Evolutionary conservation across 2,113 vertebrate species (phyloP).

Genomic region (Oncorhynchus keta): DNA sequence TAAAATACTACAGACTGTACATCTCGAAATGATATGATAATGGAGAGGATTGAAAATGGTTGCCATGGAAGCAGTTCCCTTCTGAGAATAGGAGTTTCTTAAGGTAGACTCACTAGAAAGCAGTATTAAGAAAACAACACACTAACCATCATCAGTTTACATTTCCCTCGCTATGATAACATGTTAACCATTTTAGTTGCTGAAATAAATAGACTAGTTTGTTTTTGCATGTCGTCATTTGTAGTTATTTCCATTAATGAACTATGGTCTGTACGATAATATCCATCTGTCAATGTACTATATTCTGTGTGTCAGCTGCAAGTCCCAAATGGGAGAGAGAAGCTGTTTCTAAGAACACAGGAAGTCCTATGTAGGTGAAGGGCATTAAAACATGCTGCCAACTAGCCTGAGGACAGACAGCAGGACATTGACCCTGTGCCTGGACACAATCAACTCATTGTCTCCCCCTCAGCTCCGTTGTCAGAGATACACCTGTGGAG

Average conservation of each 20-base stretch:
- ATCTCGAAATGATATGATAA: conserved; percentile 67
- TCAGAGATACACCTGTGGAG: conserved; percentile 8
- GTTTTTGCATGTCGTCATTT: neutral
- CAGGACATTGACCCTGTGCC: conserved; percentile 1
- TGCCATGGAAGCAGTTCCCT: conserved; percentile 44
- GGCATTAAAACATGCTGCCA: neutral
- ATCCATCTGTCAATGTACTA: neutral
- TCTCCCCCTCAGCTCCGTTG: neutral
- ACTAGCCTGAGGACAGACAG: neutral
- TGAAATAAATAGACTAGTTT: neutral
- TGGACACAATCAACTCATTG: neutral
- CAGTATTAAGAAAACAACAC: conserved; percentile 14
- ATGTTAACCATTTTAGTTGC: neutral
- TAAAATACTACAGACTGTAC: conserved; percentile 37
- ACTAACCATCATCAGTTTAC: neutral
- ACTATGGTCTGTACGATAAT: neutral
- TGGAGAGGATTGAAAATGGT: conserved; percentile 44
- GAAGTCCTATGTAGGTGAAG: neutral
- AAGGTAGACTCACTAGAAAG: neutral
- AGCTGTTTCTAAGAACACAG: neutral
- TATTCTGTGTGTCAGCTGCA: neutral
- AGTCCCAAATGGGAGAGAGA: neutral
- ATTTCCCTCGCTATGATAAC: neutral
- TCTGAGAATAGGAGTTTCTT: conserved; percentile 20
- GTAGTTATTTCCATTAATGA: neutral